These are phyloP conservation scores for Anser cygnoides DNA, from an alignment of 2,113 vertebrate species.

Conservation along the genomic window DNA sequence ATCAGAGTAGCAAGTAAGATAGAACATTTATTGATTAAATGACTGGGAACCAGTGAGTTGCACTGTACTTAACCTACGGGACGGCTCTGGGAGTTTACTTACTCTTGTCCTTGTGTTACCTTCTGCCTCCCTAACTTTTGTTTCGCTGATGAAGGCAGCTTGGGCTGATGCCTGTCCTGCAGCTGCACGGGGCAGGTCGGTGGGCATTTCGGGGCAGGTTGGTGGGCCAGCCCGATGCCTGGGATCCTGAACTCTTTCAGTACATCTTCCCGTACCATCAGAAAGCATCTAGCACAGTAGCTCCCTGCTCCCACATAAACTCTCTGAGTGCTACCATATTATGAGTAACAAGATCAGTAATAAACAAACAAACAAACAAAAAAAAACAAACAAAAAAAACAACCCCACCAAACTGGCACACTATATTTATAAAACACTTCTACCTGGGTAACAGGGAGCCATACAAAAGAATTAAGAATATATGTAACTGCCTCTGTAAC, in stretches of 20 bases:
- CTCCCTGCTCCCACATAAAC: not conserved
- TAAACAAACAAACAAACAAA: not conserved
- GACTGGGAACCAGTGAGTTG: constrained; percentile 1
- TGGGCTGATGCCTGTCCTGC: no score
- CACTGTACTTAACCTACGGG: not conserved
- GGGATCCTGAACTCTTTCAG: not conserved
- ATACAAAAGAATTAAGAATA: not conserved
- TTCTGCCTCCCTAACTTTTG: not conserved
- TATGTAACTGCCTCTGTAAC: not conserved
- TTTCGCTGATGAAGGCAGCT: not conserved
- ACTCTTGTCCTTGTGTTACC: not conserved
- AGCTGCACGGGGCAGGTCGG: not conserved
- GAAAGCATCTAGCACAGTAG: not conserved
- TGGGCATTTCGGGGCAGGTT: not conserved
- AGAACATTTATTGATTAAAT: constrained; percentile 39
- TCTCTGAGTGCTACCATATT: not conserved
- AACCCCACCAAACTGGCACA: no score
- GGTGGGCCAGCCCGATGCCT: not conserved
- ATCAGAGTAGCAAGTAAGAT: not conserved
- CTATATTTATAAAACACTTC: not conserved
- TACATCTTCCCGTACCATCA: not conserved
- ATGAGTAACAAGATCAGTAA: not conserved
- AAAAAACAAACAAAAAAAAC: no score
- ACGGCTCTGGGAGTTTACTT: not conserved
- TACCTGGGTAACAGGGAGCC: not conserved